Evolutionary conservation across 2,113 vertebrate species (phyloP), one percentile per base, ranked within the genome.

Genomic region (Hyperopisus bebe): DNA sequence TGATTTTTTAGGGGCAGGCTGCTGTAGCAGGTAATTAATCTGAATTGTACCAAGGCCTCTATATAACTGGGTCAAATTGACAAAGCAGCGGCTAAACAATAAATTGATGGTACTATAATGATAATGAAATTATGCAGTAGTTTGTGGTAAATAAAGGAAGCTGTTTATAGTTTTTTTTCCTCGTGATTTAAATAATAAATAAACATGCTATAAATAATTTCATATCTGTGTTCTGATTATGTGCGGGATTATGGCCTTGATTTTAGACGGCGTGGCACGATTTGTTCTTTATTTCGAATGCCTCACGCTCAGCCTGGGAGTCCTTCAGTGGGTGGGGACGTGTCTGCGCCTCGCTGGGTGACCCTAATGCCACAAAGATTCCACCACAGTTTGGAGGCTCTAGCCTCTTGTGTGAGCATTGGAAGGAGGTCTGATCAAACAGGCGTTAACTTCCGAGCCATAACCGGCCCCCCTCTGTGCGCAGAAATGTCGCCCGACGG

Each of bases 361-460:
- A 53, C n/a, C 85, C 27, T 7, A 9, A 50, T 50, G 85, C 48
- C 48, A 35, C 48, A 51, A 86, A 10, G 84, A 86, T 27, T 31
- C 27, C 44, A 4, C 3, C 24, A 3, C n/a, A 7, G 46, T 86
- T 51, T 35, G 27, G 21, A 44, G 27, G 27, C 42, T 46, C 84
- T 48, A 35, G 44, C 84, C 42, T 50, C 42, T 15, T 13, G 21
- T 48, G 44, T 51, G 84, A 87, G 35, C 51, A 62, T 31, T 44
- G n/a, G 15, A 42, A 62, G n/a, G 15, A 42, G 62, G 86, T 88
- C 35, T 88, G 86, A 44, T 88, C 86, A 62, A 86, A 86, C 48
- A 51, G 48, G 31, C 46, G 1, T 42, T 44, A 44, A 88, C 86
- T n/a, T 88, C 31, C 1, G 7, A 86, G 84, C 24, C 4, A 5